Conservation (phyloP, 2,113 vertebrate species). For the Pipra filicauda region DNA sequence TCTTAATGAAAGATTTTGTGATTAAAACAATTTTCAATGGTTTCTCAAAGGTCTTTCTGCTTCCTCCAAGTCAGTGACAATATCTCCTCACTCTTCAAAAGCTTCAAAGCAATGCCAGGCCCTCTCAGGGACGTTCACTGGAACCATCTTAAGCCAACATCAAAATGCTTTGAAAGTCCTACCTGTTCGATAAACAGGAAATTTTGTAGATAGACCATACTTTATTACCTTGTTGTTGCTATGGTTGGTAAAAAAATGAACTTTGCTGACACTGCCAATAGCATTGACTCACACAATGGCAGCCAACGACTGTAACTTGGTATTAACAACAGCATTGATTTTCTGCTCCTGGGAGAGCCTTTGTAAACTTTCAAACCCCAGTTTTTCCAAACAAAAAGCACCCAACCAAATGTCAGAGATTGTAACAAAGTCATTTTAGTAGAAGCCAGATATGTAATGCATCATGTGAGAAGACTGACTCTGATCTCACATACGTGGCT, state of each 20-base stretch:
- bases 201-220: background rate
- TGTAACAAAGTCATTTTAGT: background rate
- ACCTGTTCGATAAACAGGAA: background rate
- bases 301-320: background rate
- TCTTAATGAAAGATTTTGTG: background rate
- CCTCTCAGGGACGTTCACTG: background rate
- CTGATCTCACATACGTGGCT: accelerated
- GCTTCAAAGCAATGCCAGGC: background rate
- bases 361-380: background rate
- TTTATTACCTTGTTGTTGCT: conserved; percentile 16
- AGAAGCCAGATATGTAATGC: background rate
- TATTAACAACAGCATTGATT: conserved; percentile 9
- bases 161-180: background rate
- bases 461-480: background rate
- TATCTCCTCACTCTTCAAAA: background rate
- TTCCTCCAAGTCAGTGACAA: background rate
- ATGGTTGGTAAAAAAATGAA: conserved; percentile 9
- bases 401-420: background rate
- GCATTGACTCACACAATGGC: background rate
- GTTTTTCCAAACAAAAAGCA: background rate
- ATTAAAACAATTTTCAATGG: background rate
- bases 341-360: background rate
- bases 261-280: background rate
- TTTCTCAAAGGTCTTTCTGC: background rate
- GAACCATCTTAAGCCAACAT: background rate